phyloP scores from a whole-genome alignment of 64 coral and sea anemone species.

The Platygyra sinensis region DNA sequence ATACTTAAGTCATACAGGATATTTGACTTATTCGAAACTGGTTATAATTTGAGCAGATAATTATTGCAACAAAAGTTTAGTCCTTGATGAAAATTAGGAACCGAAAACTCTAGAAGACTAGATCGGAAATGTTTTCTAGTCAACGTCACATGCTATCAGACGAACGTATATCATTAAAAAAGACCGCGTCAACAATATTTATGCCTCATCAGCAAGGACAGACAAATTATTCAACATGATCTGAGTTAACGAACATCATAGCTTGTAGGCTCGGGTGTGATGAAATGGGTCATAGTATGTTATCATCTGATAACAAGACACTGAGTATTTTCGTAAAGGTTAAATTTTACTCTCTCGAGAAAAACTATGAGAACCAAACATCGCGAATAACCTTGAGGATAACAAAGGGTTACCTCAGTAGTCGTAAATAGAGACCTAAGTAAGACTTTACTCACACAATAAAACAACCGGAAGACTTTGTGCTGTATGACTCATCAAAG shows the following conservation, averaged over 20 bases:
- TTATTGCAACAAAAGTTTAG: neutral
- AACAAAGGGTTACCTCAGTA: too few relatives aligned
- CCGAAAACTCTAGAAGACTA: neutral
- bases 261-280: neutral
- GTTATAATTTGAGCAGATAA: neutral
- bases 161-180: neutral
- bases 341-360: too few relatives aligned
- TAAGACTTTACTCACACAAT: neutral
- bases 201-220: neutral
- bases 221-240: neutral
- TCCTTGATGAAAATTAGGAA: neutral
- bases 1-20: neutral
- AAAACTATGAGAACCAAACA: neutral
- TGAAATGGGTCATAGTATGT: too few relatives aligned
- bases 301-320: neutral
- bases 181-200: neutral
- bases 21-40: neutral
- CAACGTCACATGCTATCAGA: neutral
- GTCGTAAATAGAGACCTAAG: neutral
- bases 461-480: neutral
- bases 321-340: neutral
- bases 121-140: neutral
- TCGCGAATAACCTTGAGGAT: neutral
- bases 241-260: neutral
- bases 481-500: constrained; percentile 10